Evolutionary conservation across 92 coral and sea anemone genomes (phyloP).

Genomic region (Phymanthus crucifer): DNA sequence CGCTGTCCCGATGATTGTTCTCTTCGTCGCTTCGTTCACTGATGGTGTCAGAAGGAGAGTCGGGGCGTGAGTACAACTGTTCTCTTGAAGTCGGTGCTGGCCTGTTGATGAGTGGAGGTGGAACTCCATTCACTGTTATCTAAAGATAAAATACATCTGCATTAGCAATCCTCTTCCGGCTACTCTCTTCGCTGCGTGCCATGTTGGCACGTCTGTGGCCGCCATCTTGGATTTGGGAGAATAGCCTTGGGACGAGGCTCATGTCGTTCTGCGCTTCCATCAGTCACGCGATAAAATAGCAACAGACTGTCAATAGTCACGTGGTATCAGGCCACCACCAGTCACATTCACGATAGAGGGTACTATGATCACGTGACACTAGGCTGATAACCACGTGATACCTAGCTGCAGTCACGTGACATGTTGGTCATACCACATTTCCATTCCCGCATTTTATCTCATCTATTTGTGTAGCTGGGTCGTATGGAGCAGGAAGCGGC

Average conservation of each 20-base stretch:
- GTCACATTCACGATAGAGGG: no score
- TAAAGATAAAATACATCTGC: not conserved
- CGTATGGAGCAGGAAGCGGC: slow-evolving; percentile 53
- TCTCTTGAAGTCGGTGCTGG: slow-evolving; percentile 2
- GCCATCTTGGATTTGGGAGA: no score
- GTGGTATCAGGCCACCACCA: no score
- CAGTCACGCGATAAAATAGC: no score
- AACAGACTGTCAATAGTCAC: no score
- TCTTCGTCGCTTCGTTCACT: slow-evolving; percentile 39
- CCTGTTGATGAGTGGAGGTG: not conserved
- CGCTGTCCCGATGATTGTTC: slow-evolving; percentile 16
- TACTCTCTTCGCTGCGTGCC: no score
- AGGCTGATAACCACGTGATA: not conserved
- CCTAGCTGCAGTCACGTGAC: not conserved
- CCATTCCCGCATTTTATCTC: slow-evolving; percentile 10
- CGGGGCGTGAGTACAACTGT: slow-evolving; percentile 12
- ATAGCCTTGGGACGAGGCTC: no score
- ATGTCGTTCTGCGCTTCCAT: not conserved
- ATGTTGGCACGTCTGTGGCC: no score
- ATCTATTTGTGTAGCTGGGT: slow-evolving; percentile 49
- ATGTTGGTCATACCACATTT: slow-evolving; percentile 5
- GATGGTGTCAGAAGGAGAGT: slow-evolving; percentile 37
- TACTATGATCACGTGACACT: not conserved
- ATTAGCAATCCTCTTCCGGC: no score
- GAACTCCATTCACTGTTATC: slow-evolving; percentile 28